Conservation (phyloP, 2,888 invertebrate species). For the Hanleya hanleyi region DNA sequence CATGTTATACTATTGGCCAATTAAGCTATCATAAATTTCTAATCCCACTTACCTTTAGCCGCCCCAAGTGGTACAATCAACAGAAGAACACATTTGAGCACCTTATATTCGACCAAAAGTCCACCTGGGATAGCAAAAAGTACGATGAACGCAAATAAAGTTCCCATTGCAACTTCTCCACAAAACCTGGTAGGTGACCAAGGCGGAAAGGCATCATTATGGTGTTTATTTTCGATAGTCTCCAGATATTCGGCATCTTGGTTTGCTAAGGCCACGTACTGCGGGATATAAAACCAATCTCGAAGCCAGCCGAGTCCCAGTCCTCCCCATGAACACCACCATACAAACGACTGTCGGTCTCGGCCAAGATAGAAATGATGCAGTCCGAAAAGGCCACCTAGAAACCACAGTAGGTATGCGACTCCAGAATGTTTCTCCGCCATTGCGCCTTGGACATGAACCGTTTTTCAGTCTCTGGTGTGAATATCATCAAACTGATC, state of each 20-base stretch:
- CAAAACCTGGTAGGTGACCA: slow-evolving; percentile 46
- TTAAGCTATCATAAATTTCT: too few species aligned
- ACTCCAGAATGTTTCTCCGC: too few species aligned
- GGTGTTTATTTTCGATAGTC: slow-evolving; percentile 79
- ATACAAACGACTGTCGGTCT: slow-evolving; percentile 91
- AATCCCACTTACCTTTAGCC: slow-evolving; percentile 56
- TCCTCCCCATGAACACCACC: slow-evolving; percentile 87
- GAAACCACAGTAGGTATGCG: slow-evolving; percentile 89
- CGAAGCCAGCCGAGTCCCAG: slow-evolving; percentile 89
- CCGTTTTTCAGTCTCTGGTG: too few species aligned
- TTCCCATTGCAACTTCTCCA: slow-evolving; percentile 61
- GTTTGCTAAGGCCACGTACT: slow-evolving; percentile 84
- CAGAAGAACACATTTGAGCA: neutral
- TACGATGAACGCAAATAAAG: slow-evolving; percentile 50
- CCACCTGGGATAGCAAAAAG: slow-evolving; percentile 45
- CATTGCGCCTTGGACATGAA: too few species aligned
- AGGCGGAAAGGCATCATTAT: slow-evolving; percentile 54
- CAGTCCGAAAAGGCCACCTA: slow-evolving; percentile 90
- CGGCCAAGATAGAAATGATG: slow-evolving; percentile 93
- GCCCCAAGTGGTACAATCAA: slow-evolving; percentile 39
- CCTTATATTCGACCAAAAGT: neutral
- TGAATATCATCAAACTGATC: too few species aligned
- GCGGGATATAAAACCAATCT: slow-evolving; percentile 88
- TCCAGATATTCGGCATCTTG: slow-evolving; percentile 64
- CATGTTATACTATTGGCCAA: too few species aligned